Evolutionary conservation across 1,140 invertebrate genomes (phyloP).

Genomic region (Acyrthosiphon pisum): DNA sequence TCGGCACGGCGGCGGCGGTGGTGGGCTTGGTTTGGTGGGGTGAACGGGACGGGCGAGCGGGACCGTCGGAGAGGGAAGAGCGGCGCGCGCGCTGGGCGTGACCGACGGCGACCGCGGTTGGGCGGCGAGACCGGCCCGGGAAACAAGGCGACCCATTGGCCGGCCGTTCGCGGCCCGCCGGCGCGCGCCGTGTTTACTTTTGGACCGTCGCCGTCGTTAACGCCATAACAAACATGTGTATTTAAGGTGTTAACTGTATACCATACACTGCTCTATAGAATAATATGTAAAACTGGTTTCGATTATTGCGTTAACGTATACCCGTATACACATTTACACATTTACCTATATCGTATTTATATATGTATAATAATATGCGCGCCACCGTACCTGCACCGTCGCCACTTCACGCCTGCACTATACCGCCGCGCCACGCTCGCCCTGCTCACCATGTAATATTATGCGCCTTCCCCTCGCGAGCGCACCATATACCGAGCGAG

Average conservation of each 20-base stretch:
- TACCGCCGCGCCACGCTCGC: not conserved
- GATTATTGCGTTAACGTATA: constrained; percentile 2
- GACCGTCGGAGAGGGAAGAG: not conserved
- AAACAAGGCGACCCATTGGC: constrained; percentile 37
- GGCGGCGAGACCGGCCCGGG: constrained; percentile 5
- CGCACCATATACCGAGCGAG: not conserved
- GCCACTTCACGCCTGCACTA: not conserved
- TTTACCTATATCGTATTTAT: not conserved
- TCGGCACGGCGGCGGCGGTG: too few species aligned
- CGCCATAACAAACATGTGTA: constrained; percentile 55
- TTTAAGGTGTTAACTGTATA: constrained; percentile 54
- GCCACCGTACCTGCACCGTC: not conserved
- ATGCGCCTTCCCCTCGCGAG: not conserved
- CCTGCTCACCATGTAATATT: not conserved
- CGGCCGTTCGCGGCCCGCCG: not conserved
- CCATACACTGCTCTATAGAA: constrained; percentile 3
- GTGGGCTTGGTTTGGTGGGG: not conserved
- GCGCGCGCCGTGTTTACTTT: constrained; percentile 44
- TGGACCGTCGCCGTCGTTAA: constrained; percentile 51
- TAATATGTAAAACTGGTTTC: constrained; percentile 41
- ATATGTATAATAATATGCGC: not conserved
- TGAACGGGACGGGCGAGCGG: constrained; percentile 1
- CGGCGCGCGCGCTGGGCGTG: constrained; percentile 32
- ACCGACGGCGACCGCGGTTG: constrained; percentile 13
- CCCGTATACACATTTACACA: not conserved